Percentiles rank a stretch among this genome's conserved stretches.
These are phyloP conservation scores for Bambusicola thoracicus DNA, from an alignment of 2,113 vertebrate species.

Conservation along the genomic window DNA sequence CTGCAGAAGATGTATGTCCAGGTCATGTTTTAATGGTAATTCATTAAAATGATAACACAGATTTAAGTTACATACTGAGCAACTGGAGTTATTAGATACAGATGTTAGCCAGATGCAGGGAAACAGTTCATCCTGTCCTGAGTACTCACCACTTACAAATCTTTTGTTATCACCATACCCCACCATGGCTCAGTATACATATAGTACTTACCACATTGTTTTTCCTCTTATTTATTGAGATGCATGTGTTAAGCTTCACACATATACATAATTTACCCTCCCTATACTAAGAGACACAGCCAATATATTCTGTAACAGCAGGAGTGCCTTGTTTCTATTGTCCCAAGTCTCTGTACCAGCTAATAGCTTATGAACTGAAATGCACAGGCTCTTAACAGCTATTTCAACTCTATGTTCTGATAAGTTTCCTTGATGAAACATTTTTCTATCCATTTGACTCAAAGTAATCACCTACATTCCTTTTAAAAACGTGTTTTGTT, in stretches of 20 bases:
- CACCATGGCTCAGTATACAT: neutral
- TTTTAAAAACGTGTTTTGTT: neutral
- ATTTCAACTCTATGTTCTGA: neutral
- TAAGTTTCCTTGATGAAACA: neutral
- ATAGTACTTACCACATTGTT: neutral
- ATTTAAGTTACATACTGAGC: neutral
- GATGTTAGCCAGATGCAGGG: neutral
- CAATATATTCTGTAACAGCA: neutral
- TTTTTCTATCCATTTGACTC: neutral
- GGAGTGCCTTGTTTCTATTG: neutral
- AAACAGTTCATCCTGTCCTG: neutral
- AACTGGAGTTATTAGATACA: constrained; percentile 9
- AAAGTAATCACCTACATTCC: neutral
- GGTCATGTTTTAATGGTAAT: constrained; percentile 11
- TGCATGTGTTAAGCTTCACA: neutral
- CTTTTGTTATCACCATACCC: neutral
- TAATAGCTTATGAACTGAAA: neutral
- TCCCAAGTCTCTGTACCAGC: neutral
- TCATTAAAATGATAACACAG: neutral
- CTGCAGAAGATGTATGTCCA: neutral
- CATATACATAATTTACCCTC: neutral
- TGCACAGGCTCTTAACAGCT: neutral
- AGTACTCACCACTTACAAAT: neutral
- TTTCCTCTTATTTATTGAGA: neutral
- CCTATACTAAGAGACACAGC: neutral